A percentile compares a stretch with the other conserved stretches of the same genome.
Evolutionary conservation across 2,797 vertebrate species (phyloP).

Genomic region (Pampus argenteus): DNA sequence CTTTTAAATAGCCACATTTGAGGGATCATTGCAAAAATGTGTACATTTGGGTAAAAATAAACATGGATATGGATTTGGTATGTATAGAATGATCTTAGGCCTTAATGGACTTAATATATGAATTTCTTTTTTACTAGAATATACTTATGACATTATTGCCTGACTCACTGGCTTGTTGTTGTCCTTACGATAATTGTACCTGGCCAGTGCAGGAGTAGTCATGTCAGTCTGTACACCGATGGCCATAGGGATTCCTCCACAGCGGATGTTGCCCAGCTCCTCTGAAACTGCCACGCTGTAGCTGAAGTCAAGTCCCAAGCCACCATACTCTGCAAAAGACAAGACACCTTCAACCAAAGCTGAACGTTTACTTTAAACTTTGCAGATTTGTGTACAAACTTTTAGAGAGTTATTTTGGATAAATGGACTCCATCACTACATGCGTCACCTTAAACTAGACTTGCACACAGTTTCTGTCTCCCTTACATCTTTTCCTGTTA

Average conservation of each 20-base stretch:
- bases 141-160: constrained; percentile 3
- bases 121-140: not conserved
- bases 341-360: constrained; percentile 6
- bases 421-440: not conserved
- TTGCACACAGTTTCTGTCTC: not conserved
- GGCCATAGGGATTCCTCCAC: constrained; percentile 90
- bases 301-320: constrained; percentile 91
- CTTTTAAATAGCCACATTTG: not conserved
- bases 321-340: constrained; percentile 87
- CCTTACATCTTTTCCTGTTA: constrained; percentile 10
- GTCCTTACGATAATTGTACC: constrained; percentile 74
- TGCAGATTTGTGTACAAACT: not conserved
- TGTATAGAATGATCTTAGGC: not conserved
- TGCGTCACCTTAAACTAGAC: constrained; percentile 19
- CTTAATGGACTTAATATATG: too few relatives aligned
- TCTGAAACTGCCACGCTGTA: constrained; percentile 90
- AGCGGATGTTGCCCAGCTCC: constrained; percentile 89
- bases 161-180: constrained; percentile 3
- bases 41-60: not conserved
- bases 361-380: not conserved
- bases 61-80: not conserved
- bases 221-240: constrained; percentile 90
- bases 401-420: constrained; percentile 1
- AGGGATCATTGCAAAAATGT: not conserved
- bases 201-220: constrained; percentile 91